Base-by-base conservation (phyloP, 2,888 invertebrate genomes). In the Dynastes hyllus region DNA sequence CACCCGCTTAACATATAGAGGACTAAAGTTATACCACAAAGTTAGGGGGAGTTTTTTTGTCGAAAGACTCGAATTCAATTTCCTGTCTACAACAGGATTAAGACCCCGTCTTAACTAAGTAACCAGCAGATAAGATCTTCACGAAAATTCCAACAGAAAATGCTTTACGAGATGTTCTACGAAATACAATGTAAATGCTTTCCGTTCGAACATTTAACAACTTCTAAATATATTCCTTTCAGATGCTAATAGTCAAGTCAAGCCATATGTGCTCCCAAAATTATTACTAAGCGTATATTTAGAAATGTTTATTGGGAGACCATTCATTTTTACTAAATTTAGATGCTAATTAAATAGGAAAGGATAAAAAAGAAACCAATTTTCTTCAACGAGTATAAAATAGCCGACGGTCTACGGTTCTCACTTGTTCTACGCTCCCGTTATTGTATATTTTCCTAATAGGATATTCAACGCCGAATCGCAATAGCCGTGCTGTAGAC, bases 281-380 rank as follows among this genome's bases (percentile, higher is more conserved):
- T 45, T 45, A 45, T 45, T 45, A 45, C 45, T 45, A 45, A 11
- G 45, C 45, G 8, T 45, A 45, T 45, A 45, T 45, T 45, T 45
- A 22, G 55, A 22, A 8, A 58, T 58, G 55, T 58, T 58, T 58
- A 58, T 58, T 58, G 55, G 22, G 0, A 58, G 55, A 22, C 13
- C 51, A 69, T 51, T 69, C 50, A 40, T 40, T 61, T 75, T 16
- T n/a, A 61, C 73, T 61, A 63, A 61, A 61, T 75, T 61, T 75
- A 71, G 55, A 71, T 71, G 71, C 71, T 71, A 71, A 71, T 71
- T 71, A 71, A 75, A 69, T 69, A 22, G 69, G 69, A n/a, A 27
- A 16, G 55, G 45, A 45, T 8, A 45, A 22, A 67, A 67, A 67
- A 67, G 66, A 71, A 71, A 71, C 55, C 58, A 71, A 71, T 71